A percentile compares a stretch with the other conserved stretches of the same genome.
phyloP scores from a whole-genome alignment of 2,113 vertebrate species.

The Circaetus cinerascens region DNA sequence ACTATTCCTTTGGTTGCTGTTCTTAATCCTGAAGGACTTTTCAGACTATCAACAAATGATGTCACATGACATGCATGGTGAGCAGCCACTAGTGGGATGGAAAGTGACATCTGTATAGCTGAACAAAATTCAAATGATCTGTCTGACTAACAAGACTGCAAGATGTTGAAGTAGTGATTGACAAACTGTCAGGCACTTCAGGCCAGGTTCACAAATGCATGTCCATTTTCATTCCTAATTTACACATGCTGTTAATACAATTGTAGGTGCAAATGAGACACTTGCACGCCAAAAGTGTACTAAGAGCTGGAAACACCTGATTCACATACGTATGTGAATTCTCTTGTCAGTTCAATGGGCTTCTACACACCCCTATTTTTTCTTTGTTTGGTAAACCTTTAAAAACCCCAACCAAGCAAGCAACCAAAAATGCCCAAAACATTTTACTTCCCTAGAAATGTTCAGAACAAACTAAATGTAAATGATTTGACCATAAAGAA shows the following conservation, averaged over 20 bases:
- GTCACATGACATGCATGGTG: rapidly evolving
- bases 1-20: background rate
- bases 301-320: background rate
- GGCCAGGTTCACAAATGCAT: background rate
- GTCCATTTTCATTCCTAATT: background rate
- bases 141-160: background rate
- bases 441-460: background rate
- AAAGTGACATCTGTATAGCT: background rate
- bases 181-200: background rate
- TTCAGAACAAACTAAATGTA: background rate
- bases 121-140: background rate
- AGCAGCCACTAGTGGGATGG: background rate
- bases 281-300: rapidly evolving
- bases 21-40: background rate
- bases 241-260: background rate
- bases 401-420: background rate
- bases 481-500: background rate
- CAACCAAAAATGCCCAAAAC: background rate
- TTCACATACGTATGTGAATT: rapidly evolving
- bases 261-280: background rate
- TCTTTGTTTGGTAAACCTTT: background rate
- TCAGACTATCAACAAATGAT: background rate
- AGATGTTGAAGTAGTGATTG: background rate
- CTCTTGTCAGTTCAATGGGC: background rate
- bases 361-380: background rate